phyloP scores from a whole-genome alignment of 1,140 invertebrate genomes.

The Microplitis demolitor region DNA sequence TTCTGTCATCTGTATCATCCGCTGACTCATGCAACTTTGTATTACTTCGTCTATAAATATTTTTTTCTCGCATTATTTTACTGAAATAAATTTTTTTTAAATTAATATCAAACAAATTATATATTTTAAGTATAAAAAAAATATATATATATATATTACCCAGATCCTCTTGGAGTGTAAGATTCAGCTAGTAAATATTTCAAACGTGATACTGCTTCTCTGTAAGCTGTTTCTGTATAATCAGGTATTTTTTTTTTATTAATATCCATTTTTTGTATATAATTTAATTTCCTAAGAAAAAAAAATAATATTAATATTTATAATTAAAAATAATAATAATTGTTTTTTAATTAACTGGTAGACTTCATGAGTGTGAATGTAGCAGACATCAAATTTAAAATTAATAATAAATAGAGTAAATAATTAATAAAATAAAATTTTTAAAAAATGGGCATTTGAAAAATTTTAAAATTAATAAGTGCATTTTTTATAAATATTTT shows the following conservation, averaged over 20 bases:
- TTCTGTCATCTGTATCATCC: conserved; percentile 48
- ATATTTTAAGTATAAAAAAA: neutral
- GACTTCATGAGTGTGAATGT: no score
- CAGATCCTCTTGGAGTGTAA: conserved; percentile 65
- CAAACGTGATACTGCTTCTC: conserved; percentile 78
- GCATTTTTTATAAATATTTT: no score
- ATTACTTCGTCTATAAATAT: conserved; percentile 39
- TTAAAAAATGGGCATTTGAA: no score
- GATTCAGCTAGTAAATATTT: conserved; percentile 77
- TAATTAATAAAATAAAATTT: no score
- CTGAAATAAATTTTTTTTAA: conserved; percentile 23
- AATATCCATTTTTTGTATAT: conserved; percentile 44
- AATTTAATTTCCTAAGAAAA: conserved; percentile 46
- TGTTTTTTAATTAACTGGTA: no score
- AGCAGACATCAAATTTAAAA: no score
- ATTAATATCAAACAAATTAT: neutral
- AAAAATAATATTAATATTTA: neutral
- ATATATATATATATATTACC: conserved; percentile 35
- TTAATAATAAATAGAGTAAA: no score
- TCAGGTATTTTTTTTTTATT: conserved; percentile 64
- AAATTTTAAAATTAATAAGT: no score
- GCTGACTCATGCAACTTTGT: conserved; percentile 42
- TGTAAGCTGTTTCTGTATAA: conserved; percentile 80
- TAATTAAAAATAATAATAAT: neutral
- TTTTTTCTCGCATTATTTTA: conserved; percentile 32